Evolutionary conservation across 1,140 invertebrate species (phyloP), one percentile per base, ranked within the genome.

Genomic region (Tetragnatha versicolor): DNA sequence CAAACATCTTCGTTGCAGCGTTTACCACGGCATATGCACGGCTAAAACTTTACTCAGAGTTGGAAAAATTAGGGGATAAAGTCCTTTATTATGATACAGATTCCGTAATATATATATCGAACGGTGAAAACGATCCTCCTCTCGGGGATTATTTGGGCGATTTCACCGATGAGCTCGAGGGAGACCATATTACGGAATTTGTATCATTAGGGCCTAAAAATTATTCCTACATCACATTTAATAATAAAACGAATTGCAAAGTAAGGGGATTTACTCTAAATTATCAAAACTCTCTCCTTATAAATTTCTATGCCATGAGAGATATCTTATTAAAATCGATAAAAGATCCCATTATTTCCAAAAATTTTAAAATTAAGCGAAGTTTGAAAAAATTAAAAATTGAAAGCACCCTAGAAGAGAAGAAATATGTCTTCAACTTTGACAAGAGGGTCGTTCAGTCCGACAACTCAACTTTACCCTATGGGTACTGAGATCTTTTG

Each of bases 1-100:
- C 5, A n/a, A 68, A 47, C 37, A 42, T 68, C 12, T 29, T 37
- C 9, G 25, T 68, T 68, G 65, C 65, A 7, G n/a, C 31, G 10
- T 68, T 68, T 68, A 37, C 37, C 4, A 68, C 65, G n/a, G 65
- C 65, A 4, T 68, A 68, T 68, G 65, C 65, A 5, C 31, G 65
- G 20, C 5, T 49, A 14, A 42, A 68, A 29, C 65, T 68, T 22
- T 42, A 7, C 10, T 4, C 12, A 3, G 9, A 22, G 10, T 37
- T 68, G 7, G 9, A 39, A 39, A 7, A 20, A n/a, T 14, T 68
- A 5, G 65, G 45, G 10, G 12, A 14, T 7, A 10, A 42, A 9
- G 39, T 42, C 7, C 39, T 42, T 7, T 42, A 42, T 17, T 42
- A 42, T 42, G 39, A 42, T 42, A 42, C 39, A 9, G 39, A 42